A percentile compares a stretch with the other conserved stretches of the same genome.
Evolutionary conservation across 2,888 invertebrate species (phyloP).

Genomic region (Gymnosoma rotundatum): DNA sequence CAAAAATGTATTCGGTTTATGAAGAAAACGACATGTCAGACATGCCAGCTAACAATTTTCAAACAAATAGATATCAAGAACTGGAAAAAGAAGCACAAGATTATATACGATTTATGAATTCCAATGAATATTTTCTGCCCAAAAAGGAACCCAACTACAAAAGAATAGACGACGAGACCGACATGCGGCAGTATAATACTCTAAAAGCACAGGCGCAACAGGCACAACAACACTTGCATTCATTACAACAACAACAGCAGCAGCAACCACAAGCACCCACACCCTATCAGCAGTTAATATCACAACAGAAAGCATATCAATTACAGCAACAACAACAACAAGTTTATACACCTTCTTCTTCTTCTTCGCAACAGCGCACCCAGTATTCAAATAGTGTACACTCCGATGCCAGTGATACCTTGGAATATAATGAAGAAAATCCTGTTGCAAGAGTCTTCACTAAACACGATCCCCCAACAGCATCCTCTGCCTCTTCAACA

Average conservation of each 20-base stretch:
- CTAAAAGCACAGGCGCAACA: constrained; percentile 65
- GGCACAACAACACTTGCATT: constrained; percentile 26
- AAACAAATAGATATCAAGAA: constrained; percentile 58
- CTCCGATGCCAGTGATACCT: constrained; percentile 20
- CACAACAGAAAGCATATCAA: constrained; percentile 8
- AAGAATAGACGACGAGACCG: constrained; percentile 75
- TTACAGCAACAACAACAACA: constrained; percentile 39
- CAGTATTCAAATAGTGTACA: constrained; percentile 42
- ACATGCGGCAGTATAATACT: constrained; percentile 71
- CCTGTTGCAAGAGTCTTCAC: constrained; percentile 75
- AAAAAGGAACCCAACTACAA: constrained; percentile 79
- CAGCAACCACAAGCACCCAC: constrained; percentile 47
- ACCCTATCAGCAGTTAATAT: constrained; percentile 32
- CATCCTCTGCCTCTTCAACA: constrained; percentile 71
- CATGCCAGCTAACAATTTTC: constrained; percentile 61
- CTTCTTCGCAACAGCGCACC: neutral
- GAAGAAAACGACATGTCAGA: constrained; percentile 76
- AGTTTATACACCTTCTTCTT: constrained; percentile 3
- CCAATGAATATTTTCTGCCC: constrained; percentile 80
- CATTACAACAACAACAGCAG: too few species aligned
- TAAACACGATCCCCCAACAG: constrained; percentile 73
- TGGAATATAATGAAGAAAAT: constrained; percentile 70
- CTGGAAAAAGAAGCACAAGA: constrained; percentile 77
- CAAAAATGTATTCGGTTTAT: constrained; percentile 72
- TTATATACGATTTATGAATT: constrained; percentile 80